Evolutionary conservation across 1,140 invertebrate species (phyloP).

Genomic region (Bombus sylvicola): DNA sequence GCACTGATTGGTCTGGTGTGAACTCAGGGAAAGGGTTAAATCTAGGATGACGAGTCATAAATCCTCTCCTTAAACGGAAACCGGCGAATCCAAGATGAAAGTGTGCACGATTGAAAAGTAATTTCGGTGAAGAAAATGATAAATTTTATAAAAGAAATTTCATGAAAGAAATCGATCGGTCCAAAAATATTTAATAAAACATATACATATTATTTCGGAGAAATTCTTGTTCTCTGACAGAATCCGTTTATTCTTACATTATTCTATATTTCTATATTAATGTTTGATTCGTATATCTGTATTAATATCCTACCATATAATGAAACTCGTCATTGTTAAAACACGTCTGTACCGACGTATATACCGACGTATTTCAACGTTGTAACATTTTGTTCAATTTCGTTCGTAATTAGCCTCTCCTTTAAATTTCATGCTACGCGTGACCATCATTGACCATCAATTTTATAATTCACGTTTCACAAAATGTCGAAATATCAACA

Average conservation of each 20-base stretch:
- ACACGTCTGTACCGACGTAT: background rate
- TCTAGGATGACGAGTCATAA: slow-evolving; percentile 26
- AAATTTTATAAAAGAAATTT: too few relatives aligned
- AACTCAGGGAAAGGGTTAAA: slow-evolving; percentile 27
- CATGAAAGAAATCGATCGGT: background rate
- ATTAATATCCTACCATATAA: background rate
- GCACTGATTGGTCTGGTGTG: slow-evolving; percentile 41
- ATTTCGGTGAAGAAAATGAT: background rate
- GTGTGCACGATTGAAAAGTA: too few relatives aligned
- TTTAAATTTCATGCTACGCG: background rate
- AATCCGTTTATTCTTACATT: background rate
- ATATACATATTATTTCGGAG: too few relatives aligned
- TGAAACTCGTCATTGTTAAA: background rate
- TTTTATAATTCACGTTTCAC: background rate
- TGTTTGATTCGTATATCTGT: background rate
- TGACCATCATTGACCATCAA: background rate
- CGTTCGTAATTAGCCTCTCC: background rate
- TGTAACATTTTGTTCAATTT: background rate
- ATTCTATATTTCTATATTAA: background rate
- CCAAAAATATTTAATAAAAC: background rate
- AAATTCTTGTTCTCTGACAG: background rate
- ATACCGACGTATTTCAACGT: background rate
- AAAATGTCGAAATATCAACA: background rate
- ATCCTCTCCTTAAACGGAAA: slow-evolving; percentile 44
- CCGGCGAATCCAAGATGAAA: background rate